phyloP scores from a whole-genome alignment of 2,888 invertebrate genomes.

The Mimas tiliae region DNA sequence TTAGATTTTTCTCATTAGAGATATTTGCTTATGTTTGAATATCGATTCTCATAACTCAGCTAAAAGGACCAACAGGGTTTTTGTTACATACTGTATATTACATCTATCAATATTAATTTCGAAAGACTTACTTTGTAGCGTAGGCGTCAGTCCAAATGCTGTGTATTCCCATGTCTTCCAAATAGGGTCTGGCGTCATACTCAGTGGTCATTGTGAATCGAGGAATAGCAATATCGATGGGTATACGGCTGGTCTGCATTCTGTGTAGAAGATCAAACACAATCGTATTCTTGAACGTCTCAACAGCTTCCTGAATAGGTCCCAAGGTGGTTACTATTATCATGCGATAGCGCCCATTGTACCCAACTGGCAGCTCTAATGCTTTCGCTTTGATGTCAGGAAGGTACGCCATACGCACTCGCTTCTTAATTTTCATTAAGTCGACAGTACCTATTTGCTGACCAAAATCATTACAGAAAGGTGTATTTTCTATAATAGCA shows the following conservation, averaged over 20 bases:
- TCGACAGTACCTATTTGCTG: conserved; percentile 14
- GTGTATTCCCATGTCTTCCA: conserved; percentile 25
- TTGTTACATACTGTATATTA: too few relatives aligned
- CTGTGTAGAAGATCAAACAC: conserved; percentile 26
- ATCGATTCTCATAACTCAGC: too few relatives aligned
- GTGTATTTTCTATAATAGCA: not conserved
- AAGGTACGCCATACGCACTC: not conserved
- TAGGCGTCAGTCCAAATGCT: conserved; percentile 17
- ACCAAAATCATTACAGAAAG: conserved; percentile 12
- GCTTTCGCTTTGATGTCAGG: conserved; percentile 26
- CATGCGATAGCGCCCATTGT: conserved; percentile 31
- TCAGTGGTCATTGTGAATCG: conserved; percentile 29
- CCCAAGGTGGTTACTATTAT: conserved; percentile 25
- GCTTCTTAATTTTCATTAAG: conserved; percentile 16
- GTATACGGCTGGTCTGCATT: conserved; percentile 26
- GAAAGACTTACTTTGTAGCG: conserved; percentile 35
- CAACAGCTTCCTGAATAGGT: not conserved
- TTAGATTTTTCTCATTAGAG: too few relatives aligned
- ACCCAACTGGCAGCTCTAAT: conserved; percentile 31
- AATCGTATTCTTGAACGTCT: not conserved
- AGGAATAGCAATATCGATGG: conserved; percentile 35
- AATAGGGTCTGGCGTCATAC: conserved; percentile 23
- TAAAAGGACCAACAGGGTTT: too few relatives aligned
- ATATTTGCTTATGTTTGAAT: too few relatives aligned
- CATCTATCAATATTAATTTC: too few relatives aligned